phyloP scores from a whole-genome alignment of 2,888 invertebrate genomes.

The Hypomecis atomaria region DNA sequence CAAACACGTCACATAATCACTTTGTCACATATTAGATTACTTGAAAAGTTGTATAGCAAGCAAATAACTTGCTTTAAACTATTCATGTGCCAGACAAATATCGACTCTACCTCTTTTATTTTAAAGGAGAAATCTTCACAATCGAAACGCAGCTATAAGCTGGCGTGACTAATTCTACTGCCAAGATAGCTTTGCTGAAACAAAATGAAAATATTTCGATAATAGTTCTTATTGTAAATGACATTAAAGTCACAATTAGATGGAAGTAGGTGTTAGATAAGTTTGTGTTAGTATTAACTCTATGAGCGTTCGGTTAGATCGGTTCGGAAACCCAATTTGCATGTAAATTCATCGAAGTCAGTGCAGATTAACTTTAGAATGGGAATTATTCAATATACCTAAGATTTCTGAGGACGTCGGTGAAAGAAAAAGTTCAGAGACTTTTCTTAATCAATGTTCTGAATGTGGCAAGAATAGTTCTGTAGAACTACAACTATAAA shows the following conservation, averaged over 20 bases:
- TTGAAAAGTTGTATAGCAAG: slow-evolving; percentile 58
- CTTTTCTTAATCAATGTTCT: neutral
- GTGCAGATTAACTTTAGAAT: slow-evolving; percentile 70
- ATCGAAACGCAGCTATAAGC: slow-evolving; percentile 51
- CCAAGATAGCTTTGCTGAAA: slow-evolving; percentile 44
- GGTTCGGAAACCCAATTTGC: slow-evolving; percentile 78
- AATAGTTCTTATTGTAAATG: slow-evolving; percentile 24
- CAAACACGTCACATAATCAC: slow-evolving; percentile 43
- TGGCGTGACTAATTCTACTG: slow-evolving; percentile 59
- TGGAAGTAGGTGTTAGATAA: slow-evolving; percentile 21
- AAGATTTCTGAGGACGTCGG: slow-evolving; percentile 12
- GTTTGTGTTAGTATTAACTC: slow-evolving; percentile 64
- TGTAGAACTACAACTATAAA: no score
- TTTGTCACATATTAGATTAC: slow-evolving; percentile 58
- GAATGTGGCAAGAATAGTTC: neutral
- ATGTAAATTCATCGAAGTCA: slow-evolving; percentile 79
- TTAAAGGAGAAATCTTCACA: slow-evolving; percentile 42
- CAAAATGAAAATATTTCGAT: slow-evolving; percentile 12
- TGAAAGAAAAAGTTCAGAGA: slow-evolving; percentile 2
- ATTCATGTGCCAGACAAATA: slow-evolving; percentile 34
- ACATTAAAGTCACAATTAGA: slow-evolving; percentile 17
- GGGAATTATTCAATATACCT: slow-evolving; percentile 57
- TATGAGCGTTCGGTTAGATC: slow-evolving; percentile 72
- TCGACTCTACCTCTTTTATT: slow-evolving; percentile 38
- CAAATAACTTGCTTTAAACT: slow-evolving; percentile 35